Conservation (phyloP, 2,888 invertebrate species). For the Altica lythri region DNA sequence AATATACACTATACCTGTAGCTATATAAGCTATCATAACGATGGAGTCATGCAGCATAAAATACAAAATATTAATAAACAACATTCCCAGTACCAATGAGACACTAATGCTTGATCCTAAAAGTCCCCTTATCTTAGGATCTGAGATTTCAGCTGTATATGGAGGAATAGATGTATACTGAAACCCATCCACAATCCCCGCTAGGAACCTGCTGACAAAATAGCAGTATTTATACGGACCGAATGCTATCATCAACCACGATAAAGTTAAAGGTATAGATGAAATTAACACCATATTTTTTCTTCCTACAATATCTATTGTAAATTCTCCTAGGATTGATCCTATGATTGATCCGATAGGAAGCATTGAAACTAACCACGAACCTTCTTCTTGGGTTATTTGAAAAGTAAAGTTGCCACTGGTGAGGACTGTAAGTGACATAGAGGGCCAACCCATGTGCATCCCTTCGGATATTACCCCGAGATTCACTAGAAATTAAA, state of each 20-base stretch:
- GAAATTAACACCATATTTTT: slow-evolving; percentile 65
- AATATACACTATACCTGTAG: too few species aligned
- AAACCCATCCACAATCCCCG: slow-evolving; percentile 55
- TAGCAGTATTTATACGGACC: slow-evolving; percentile 63
- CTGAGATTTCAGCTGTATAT: slow-evolving; percentile 65
- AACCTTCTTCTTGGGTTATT: slow-evolving; percentile 60
- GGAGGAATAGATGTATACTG: slow-evolving; percentile 59
- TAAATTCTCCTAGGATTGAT: slow-evolving; percentile 65
- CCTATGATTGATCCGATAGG: slow-evolving; percentile 68
- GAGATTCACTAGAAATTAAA: slow-evolving; percentile 47
- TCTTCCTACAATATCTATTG: slow-evolving; percentile 68
- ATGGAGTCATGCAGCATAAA: slow-evolving; percentile 57
- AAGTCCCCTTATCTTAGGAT: slow-evolving; percentile 63
- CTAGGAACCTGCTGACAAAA: slow-evolving; percentile 62
- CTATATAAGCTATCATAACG: slow-evolving; percentile 58
- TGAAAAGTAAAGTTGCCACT: slow-evolving; percentile 59
- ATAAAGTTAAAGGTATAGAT: slow-evolving; percentile 65
- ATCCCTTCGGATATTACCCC: slow-evolving; percentile 51
- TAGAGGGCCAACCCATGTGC: slow-evolving; percentile 64
- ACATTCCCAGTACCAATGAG: slow-evolving; percentile 61
- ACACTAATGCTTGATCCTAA: slow-evolving; percentile 64
- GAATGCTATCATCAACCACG: slow-evolving; percentile 67
- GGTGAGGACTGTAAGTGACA: slow-evolving; percentile 60
- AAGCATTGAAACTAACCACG: slow-evolving; percentile 68
- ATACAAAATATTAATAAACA: slow-evolving; percentile 57